Evolutionary conservation across 2,888 invertebrate species (phyloP), one percentile per base, ranked within the genome.

Genomic region (Sylvicola cinctus): DNA sequence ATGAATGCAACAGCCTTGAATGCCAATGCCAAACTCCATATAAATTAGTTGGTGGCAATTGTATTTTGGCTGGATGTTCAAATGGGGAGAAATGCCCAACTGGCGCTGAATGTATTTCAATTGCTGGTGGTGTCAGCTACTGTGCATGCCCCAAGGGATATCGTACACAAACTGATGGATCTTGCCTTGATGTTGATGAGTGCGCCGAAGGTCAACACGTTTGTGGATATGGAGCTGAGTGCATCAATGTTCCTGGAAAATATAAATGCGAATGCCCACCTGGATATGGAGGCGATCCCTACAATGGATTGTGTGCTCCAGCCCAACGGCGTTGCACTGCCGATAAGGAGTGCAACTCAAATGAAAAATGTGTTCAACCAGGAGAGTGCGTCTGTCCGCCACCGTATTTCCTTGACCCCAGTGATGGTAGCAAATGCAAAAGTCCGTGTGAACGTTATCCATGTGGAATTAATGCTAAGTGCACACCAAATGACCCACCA

Each of bases 71-170:
- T 11, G 83, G 81, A 29, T 88, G 88, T 50, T 75, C 74, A 2
- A 71, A 71, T 44, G 74, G 75, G 27, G 78, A 79, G 40, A 73
- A 74, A 44, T 90, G 88, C 52, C 81, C 83, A 2, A 65, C 68
- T 40, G 87, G 85, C 8, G 88, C 88, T 1, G 84, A 90, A 49
- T 90, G 90, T 48, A 81, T 90, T 36, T 72, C 79, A 3, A 87
- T 88, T 43, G 77, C 87, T 11, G 84, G 84, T 16, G 83, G 81
- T 33, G 79, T 85, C 2, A 88, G 87, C 52, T 90, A 90, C 50
- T 90, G 90, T 47, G 88, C 88, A 33, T 90, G 90, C 51, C 88
- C 88, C 5, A 74, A 80, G 50, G 88, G 90, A 12, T 87, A 69
- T 52, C 69, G 72, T 37, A 76, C 80, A 15, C 69, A 70, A 36